A percentile compares a stretch with the other conserved stretches of the same genome.
Conservation (phyloP, 2,797 vertebrate genomes). For the Falco columbarius region DNA sequence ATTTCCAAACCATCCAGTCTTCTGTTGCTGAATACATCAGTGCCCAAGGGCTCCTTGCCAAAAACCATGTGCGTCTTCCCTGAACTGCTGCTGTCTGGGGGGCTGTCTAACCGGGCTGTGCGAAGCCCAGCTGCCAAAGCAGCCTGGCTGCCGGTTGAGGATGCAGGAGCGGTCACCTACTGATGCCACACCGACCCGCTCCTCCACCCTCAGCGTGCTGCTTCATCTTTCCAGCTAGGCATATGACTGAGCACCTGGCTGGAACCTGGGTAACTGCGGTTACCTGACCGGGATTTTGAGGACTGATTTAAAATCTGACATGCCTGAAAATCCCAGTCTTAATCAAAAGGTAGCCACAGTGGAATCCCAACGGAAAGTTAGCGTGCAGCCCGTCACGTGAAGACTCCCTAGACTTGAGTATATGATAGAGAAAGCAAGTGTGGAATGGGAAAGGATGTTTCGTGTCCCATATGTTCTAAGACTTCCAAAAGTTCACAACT, state of each 20-base stretch:
- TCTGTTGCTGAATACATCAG: not conserved
- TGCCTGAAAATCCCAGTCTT: not conserved
- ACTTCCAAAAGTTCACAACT: not conserved
- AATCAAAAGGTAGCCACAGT: not conserved
- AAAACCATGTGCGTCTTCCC: not conserved
- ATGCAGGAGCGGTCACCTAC: not conserved
- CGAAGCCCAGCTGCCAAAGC: not conserved
- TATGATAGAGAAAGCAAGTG: not conserved
- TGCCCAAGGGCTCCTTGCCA: not conserved
- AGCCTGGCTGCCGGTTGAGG: not conserved
- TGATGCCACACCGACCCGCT: not conserved
- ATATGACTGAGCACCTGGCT: not conserved
- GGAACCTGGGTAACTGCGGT: not conserved
- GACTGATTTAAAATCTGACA: not conserved
- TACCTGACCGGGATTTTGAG: not conserved
- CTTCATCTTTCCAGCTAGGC: not conserved
- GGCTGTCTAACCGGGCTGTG: not conserved
- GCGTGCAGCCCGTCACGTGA: rapidly evolving
- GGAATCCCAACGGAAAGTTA: not conserved
- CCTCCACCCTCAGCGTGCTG: rapidly evolving
- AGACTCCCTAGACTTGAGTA: not conserved
- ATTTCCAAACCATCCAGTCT: not conserved
- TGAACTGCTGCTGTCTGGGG: not conserved
- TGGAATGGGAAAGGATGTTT: not conserved
- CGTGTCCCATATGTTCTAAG: not conserved